These are phyloP conservation scores for Pagrus major DNA, from an alignment of 2,113 vertebrate species.

Conservation along the genomic window DNA sequence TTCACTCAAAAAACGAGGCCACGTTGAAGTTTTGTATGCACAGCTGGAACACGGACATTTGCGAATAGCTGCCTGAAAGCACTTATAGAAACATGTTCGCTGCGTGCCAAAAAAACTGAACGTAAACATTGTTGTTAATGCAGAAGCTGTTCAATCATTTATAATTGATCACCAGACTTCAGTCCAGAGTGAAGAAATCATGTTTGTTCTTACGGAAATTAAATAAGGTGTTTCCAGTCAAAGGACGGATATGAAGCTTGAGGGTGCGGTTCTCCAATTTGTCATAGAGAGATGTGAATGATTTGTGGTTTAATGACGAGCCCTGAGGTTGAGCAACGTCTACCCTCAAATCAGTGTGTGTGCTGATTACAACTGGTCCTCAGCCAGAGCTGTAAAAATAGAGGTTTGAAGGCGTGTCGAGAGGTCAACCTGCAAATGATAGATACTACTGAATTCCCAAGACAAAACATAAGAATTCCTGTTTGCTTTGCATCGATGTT, in stretches of 20 bases:
- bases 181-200: not conserved
- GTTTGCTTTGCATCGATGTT: not conserved
- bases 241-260: not conserved
- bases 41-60: not conserved
- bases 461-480: not conserved
- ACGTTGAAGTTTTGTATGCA: not conserved
- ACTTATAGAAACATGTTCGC: not conserved
- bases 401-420: not conserved
- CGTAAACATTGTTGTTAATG: not conserved
- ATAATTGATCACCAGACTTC: not conserved
- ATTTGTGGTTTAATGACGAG: constrained; percentile 9
- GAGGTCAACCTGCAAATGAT: not conserved
- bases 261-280: constrained; percentile 3
- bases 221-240: not conserved
- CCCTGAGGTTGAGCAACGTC: not conserved
- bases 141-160: not conserved
- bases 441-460: not conserved
- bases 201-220: not conserved
- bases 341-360: not conserved
- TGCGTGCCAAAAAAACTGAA: not conserved
- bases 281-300: not conserved
- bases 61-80: constrained; percentile 47
- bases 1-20: not conserved
- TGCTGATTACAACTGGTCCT: not conserved
- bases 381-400: not conserved